Evolutionary conservation across 2,888 invertebrate genomes (phyloP).

Genomic region (Caenorhabditis doughertyi): DNA sequence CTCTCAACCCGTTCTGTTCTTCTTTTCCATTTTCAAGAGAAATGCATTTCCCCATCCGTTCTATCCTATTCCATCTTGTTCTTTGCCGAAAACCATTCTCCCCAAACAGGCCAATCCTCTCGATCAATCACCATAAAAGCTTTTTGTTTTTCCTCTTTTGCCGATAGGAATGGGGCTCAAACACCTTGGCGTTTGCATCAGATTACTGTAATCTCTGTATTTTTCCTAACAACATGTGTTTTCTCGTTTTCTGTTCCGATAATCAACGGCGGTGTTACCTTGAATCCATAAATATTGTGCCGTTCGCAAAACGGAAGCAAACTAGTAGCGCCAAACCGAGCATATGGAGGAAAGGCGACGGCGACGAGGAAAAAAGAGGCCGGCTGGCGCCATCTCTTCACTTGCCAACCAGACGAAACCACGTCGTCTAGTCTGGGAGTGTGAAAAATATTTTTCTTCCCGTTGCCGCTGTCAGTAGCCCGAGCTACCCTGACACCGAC

Average conservation of each 20-base stretch:
- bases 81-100: not conserved
- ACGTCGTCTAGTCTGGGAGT: constrained; percentile 46
- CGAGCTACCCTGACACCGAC: not conserved
- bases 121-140: constrained; percentile 51
- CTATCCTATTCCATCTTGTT: constrained; percentile 6
- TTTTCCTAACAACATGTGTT: constrained; percentile 48
- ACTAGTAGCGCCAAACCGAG: constrained; percentile 22
- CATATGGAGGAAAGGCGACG: constrained; percentile 9
- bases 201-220: constrained; percentile 56
- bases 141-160: constrained; percentile 19
- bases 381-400: constrained; percentile 6
- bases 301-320: constrained; percentile 6
- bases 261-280: not conserved
- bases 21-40: not conserved
- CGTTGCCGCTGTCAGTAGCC: constrained; percentile 28
- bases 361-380: not conserved
- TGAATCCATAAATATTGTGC: constrained; percentile 32
- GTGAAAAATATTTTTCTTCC: constrained; percentile 51
- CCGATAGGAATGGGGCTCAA: not conserved
- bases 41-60: not conserved
- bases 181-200: not conserved
- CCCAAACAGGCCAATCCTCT: constrained; percentile 10
- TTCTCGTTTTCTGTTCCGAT: not conserved
- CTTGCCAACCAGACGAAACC: constrained; percentile 25
- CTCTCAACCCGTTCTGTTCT: not conserved